Base-by-base conservation (phyloP, 2,888 invertebrate species). In the Polymixis lichenea region DNA sequence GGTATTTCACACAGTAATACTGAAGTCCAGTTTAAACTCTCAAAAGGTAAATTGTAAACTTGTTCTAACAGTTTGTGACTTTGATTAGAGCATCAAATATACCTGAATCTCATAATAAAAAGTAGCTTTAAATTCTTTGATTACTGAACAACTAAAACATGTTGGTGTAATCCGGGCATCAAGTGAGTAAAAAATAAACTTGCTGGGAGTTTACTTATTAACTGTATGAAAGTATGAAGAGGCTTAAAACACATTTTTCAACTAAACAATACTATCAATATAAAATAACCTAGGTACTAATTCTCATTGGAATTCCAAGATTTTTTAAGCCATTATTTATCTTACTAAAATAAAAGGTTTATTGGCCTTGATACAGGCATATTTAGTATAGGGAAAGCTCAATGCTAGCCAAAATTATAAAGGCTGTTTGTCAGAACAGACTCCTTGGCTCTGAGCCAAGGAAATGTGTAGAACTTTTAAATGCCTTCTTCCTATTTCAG, bases 391-490 rank as follows among this genome's bases (percentile, higher is more conserved):
- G 15, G 22, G 13, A 58, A 64, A 72, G 72, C 43, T 58, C 4
- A 22, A 32, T 72, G 15, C n/a, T 38, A 32, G 55, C 68, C 43
- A 72, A 72, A 32, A 69, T 60, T n/a, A 22, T 55, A 25, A 53
- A 78, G 68, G 49, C 49, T 61, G 68, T 61, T 19, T 38, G 17
- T 61, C 2, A 55, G 51, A 61, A 60, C 22, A 32, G 51, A 32
- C n/a, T 51, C 19, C 32, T 38, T 80, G 82, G 77, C 51, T 22
- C 13, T 17, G 25, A 15, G 68, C 61, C 72, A 82, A 84, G 17
- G 1, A n/a, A 55, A 60, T 55, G 22, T 53, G 49, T 22, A 46
- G 19, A 51, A 65, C 28, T 53, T 38, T 66, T 46, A 64, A 70
- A 70, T 61, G 8, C 25, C 32, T 55, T 75, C 60, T 55, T 83